Percentiles rank a stretch among this genome's conserved stretches.
These are phyloP conservation scores for Drosophila nannoptera DNA, from an alignment of 1,140 invertebrate species.

Conservation along the genomic window DNA sequence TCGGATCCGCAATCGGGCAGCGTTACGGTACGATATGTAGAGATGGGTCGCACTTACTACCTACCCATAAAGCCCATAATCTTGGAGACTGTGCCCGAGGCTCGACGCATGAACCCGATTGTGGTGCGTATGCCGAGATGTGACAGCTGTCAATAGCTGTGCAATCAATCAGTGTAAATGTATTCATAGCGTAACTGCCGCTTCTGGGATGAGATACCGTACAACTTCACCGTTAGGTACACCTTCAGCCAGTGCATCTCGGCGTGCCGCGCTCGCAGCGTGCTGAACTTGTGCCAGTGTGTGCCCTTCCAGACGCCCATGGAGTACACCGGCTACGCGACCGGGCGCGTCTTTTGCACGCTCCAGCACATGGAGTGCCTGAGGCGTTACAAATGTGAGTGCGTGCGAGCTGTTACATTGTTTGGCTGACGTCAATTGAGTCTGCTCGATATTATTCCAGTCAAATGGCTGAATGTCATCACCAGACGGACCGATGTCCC, in stretches of 20 bases:
- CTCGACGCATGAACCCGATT: conserved; percentile 43
- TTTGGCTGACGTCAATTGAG: background rate
- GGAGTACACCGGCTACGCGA: conserved; percentile 52
- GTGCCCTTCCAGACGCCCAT: conserved; percentile 81
- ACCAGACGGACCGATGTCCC: conserved; percentile 61
- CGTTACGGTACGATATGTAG: conserved; percentile 48
- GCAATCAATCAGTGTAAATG: conserved; percentile 16
- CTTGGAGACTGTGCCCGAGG: conserved; percentile 60
- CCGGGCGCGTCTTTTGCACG: conserved; percentile 66
- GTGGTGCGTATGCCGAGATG: conserved; percentile 40
- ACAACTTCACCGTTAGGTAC: conserved; percentile 56
- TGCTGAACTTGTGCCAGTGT: conserved; percentile 80
- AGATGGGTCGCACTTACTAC: conserved; percentile 38
- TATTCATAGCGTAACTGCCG: conserved; percentile 66
- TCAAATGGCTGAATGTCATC: conserved; percentile 78
- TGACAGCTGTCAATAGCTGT: conserved; percentile 1
- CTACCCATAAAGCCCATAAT: conserved; percentile 55
- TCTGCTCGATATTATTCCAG: conserved; percentile 35
- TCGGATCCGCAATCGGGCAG: conserved; percentile 61
- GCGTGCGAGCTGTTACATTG: background rate
- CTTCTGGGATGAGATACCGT: conserved; percentile 78
- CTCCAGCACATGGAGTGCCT: conserved; percentile 69
- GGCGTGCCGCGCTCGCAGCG: conserved; percentile 80
- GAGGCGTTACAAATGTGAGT: conserved; percentile 71
- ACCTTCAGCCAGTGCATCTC: conserved; percentile 81